phyloP scores from a whole-genome alignment of 37 sponge, comb jelly and placozoan species.

The Chondrilla cf. caribensis region DNA sequence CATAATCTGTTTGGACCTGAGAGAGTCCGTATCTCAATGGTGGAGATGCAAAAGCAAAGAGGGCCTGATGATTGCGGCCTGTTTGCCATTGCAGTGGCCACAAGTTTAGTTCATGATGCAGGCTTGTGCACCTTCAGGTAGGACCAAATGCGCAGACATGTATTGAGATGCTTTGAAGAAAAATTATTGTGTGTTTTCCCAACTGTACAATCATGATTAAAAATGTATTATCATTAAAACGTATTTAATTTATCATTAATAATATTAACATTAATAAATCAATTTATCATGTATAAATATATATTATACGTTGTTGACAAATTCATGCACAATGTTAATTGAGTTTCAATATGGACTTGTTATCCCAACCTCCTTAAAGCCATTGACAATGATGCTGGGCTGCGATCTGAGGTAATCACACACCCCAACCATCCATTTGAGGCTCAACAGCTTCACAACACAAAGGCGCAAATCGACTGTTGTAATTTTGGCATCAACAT shows the following conservation, averaged over 20 bases:
- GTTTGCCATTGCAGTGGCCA: constrained; percentile 48
- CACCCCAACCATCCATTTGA: constrained; percentile 55
- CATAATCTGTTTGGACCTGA: background rate
- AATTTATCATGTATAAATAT: too few species aligned
- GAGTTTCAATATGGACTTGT: too few species aligned
- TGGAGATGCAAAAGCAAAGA: constrained; percentile 31
- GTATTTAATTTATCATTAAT: too few species aligned
- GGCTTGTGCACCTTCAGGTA: constrained; percentile 17
- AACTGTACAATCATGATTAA: too few species aligned
- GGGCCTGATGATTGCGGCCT: constrained; percentile 48
- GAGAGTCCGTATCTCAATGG: background rate
- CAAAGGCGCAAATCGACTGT: background rate
- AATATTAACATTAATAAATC: too few species aligned
- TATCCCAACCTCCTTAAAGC: constrained; percentile 55
- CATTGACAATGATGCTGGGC: constrained; percentile 39
- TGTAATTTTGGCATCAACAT: background rate
- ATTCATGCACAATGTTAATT: too few species aligned
- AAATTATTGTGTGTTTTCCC: background rate
- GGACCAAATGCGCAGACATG: constrained; percentile 37
- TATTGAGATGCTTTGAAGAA: constrained; percentile 21
- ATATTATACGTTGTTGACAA: too few species aligned
- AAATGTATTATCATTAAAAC: too few species aligned
- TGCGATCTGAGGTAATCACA: constrained; percentile 40
- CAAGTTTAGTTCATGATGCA: constrained; percentile 30
- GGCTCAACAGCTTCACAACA: constrained; percentile 49